Base-by-base conservation (phyloP, 2,113 vertebrate species). In the Dasyurus viverrinus region DNA sequence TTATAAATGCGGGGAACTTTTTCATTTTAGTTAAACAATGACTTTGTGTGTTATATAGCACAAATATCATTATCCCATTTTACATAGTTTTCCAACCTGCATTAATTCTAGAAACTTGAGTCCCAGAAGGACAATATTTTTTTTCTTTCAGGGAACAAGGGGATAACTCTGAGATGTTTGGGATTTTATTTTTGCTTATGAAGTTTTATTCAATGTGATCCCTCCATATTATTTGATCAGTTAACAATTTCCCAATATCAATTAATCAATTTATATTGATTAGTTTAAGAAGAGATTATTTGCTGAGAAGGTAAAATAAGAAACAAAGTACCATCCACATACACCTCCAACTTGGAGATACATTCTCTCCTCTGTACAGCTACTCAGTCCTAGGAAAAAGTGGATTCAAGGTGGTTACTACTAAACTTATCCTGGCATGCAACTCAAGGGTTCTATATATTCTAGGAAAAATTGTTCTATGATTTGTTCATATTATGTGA, bases 401-500 rank as follows among this genome's bases (percentile, higher is more conserved):
- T 68, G 11, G 30, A 1, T 36, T 68, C 30, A 68, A 68, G 8
- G 1, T 27, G 55, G 10, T 57, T 57, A 27, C 8, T 27, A 27
- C 23, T 57, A 57, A 57, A 27, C 55, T 57, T n/a, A 19, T 4
- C 36, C 14, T 19, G 60, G 60, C 30, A 36, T 36, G 14, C 30
- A 76, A 19, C 36, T 36, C 60, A 76, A n/a, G 14, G 60, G 30
- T 36, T 68, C 11, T 16, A 68, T 6, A 36, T 68, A n/a, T 76
- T 19, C 60, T n/a, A n/a, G n/a, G 4, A 76, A 76, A 3, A 76
- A 3, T 47, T 47, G 47, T 47, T 47, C 47, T 47, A 47, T 47
- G 14, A n/a, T 97, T 94, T 97, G 92, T 97, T 95, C 84, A 89
- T 97, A 97, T 92, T 68, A 97, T 97, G 14, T 36, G 97, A 50